Conservation (phyloP, 1,140 invertebrate species). For the Calosoma granatense region DNA sequence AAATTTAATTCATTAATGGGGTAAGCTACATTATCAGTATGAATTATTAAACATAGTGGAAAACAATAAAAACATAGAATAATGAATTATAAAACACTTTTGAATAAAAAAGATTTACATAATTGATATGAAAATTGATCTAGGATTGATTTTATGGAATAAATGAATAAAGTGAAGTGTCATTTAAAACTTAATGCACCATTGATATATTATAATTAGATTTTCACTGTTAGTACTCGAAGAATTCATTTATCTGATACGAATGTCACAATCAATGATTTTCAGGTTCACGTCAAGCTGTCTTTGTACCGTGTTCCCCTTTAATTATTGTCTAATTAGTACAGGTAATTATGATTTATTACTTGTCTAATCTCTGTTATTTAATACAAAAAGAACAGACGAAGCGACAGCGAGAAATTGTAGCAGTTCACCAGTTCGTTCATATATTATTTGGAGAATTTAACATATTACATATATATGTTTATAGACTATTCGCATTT, state of each 20-base stretch:
- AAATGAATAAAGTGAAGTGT: not conserved
- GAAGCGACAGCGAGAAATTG: not conserved
- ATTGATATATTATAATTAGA: not conserved
- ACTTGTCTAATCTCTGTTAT: too few species aligned
- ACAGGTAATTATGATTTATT: not conserved
- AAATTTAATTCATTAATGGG: not conserved
- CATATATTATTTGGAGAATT: not conserved
- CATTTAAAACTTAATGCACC: not conserved
- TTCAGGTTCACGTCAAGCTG: not conserved
- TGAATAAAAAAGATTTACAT: not conserved
- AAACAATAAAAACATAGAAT: not conserved
- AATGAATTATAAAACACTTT: not conserved
- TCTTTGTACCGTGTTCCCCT: not conserved
- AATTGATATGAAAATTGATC: not conserved
- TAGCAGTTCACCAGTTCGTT: not conserved
- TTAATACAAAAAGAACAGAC: too few species aligned
- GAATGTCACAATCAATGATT: not conserved
- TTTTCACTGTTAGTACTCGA: too few species aligned
- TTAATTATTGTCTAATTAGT: not conserved
- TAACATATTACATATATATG: not conserved
- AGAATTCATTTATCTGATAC: not conserved
- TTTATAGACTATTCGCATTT: not conserved
- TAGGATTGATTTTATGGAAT: not conserved
- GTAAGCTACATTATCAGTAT: too few species aligned
- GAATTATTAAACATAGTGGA: not conserved